Conservation (phyloP, 2,888 invertebrate species). For the Conus canariensis region DNA sequence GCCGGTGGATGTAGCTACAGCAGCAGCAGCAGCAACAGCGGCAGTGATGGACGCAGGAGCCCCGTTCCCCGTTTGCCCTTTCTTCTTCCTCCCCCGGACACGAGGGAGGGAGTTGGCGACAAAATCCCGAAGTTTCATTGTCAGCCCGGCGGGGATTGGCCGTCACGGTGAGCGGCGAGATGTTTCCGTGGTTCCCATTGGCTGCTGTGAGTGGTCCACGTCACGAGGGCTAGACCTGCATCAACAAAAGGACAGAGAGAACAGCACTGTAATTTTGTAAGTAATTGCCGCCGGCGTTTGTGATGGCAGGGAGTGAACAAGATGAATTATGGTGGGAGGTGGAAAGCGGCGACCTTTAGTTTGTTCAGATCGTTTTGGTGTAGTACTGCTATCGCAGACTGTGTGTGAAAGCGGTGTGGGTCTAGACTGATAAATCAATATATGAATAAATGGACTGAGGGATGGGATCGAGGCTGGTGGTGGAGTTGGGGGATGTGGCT, state of each 20-base stretch:
- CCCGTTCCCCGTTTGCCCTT: slow-evolving; percentile 44
- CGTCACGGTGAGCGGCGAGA: background rate
- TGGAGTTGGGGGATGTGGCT: no score
- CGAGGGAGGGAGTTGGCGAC: slow-evolving; percentile 68
- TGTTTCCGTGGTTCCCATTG: slow-evolving; percentile 20
- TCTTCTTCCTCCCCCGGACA: slow-evolving; percentile 66
- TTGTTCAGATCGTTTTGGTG: background rate
- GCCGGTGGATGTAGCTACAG: background rate
- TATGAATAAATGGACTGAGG: no score
- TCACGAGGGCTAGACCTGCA: slow-evolving; percentile 6
- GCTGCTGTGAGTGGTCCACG: background rate
- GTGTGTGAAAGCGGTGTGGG: no score
- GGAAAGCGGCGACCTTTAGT: background rate
- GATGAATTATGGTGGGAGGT: background rate
- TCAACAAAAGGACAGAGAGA: background rate
- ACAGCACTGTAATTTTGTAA: background rate
- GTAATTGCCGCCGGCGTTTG: background rate
- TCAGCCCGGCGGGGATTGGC: background rate
- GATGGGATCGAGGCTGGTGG: no score
- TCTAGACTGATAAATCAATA: background rate
- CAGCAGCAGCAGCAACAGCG: slow-evolving; percentile 8
- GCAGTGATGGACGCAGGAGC: slow-evolving; percentile 12
- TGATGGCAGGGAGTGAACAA: background rate
- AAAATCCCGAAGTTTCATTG: slow-evolving; percentile 70
- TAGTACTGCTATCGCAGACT: background rate